Conservation (phyloP, 2,888 invertebrate species). For the Cybosia mesomella region DNA sequence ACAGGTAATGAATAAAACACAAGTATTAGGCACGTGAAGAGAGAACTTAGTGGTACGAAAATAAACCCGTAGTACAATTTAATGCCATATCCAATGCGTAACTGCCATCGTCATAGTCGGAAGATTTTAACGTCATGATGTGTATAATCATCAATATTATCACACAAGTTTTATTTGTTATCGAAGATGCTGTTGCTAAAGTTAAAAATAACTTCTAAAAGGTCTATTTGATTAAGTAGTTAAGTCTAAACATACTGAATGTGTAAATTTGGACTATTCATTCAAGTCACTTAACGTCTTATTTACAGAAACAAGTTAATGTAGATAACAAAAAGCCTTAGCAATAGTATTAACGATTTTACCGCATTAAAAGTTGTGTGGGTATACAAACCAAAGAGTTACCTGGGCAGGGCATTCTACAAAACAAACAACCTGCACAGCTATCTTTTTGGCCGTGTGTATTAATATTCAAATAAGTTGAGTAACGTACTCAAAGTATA, state of each 20-base stretch:
- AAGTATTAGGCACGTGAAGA: constrained; percentile 49
- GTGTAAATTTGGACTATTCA: neutral
- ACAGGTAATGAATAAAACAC: constrained; percentile 69
- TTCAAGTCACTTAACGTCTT: neutral
- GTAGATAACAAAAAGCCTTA: neutral
- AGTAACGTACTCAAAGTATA: neutral
- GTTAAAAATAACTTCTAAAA: neutral
- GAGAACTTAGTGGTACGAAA: constrained; percentile 60
- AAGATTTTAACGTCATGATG: constrained; percentile 20
- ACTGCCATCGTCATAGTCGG: constrained; percentile 60
- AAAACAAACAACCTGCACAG: neutral
- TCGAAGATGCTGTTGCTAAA: constrained; percentile 18
- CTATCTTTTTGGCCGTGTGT: neutral
- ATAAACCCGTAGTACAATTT: constrained; percentile 78
- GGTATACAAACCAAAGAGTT: neutral
- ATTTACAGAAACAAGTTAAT: neutral
- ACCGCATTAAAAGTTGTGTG: neutral
- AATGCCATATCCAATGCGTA: constrained; percentile 76
- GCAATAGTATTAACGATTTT: neutral
- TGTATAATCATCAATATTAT: neutral
- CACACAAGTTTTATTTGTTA: constrained; percentile 7
- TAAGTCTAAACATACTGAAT: neutral
- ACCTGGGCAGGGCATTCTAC: neutral
- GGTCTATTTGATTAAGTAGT: neutral
- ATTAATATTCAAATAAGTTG: no score